phyloP scores from a whole-genome alignment of 2,888 invertebrate species.

The Acanthopleura granulata region DNA sequence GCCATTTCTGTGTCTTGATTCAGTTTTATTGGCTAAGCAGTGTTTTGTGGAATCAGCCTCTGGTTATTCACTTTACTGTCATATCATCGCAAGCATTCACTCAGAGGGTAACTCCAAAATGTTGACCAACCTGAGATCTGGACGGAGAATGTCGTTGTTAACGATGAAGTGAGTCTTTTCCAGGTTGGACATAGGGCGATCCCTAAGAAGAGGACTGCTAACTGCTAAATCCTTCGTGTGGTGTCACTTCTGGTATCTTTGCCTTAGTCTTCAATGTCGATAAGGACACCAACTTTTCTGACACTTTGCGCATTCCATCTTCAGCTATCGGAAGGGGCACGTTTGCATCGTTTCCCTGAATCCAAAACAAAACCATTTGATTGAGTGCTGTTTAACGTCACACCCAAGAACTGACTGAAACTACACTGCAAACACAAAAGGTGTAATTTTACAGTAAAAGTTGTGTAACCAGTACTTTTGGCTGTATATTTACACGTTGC shows the following conservation, averaged over 20 bases:
- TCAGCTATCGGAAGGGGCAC: background rate
- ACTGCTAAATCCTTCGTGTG: constrained; percentile 81
- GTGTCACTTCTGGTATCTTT: constrained; percentile 93
- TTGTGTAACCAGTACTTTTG: too few species aligned
- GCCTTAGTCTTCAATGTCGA: constrained; percentile 96
- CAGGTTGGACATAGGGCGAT: constrained; percentile 95
- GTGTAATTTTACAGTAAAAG: too few species aligned
- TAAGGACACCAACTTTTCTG: constrained; percentile 96
- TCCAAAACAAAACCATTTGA: background rate
- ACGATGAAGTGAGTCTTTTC: constrained; percentile 99
- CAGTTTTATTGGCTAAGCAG: too few species aligned
- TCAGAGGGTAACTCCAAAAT: too few species aligned
- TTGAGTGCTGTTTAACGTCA: background rate
- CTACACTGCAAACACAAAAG: too few species aligned
- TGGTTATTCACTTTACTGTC: too few species aligned
- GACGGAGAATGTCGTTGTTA: constrained; percentile 92
- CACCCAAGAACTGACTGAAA: too few species aligned
- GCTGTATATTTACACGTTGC: too few species aligned
- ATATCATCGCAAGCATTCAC: too few species aligned
- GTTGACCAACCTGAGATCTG: constrained; percentile 83
- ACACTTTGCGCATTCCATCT: constrained; percentile 78
- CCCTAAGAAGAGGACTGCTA: constrained; percentile 85
- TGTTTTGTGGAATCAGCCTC: too few species aligned
- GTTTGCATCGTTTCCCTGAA: constrained; percentile 51
- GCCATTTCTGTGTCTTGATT: too few species aligned